phyloP scores from a whole-genome alignment of 2,888 invertebrate species.

The Agapostemon virescens region DNA sequence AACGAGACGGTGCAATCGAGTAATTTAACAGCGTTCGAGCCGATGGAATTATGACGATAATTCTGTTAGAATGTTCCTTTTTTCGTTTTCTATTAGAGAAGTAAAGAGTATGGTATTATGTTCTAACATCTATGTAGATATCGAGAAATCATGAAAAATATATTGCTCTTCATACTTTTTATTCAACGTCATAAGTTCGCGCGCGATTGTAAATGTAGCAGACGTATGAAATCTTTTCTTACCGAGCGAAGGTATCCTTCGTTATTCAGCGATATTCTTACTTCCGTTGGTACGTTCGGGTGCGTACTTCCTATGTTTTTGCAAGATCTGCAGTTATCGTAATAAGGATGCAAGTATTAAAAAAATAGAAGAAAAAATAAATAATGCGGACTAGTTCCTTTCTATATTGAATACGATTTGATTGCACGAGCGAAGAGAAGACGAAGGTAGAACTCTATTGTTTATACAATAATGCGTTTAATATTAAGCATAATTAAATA shows the following conservation, averaged over 20 bases:
- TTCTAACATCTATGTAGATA: conserved; percentile 34
- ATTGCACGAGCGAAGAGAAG: neutral
- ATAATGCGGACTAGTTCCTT: conserved; percentile 20
- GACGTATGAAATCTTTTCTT: conserved; percentile 19
- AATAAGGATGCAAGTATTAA: neutral
- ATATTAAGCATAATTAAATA: conserved; percentile 11
- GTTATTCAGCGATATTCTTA: conserved; percentile 5
- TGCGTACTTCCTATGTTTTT: neutral
- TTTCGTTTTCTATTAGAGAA: conserved; percentile 36
- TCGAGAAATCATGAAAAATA: conserved; percentile 3
- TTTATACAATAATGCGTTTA: conserved; percentile 15
- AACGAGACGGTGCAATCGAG: conserved; percentile 67
- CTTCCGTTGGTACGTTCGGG: neutral
- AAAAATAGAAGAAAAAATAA: neutral
- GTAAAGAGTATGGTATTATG: conserved; percentile 24
- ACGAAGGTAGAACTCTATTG: neutral
- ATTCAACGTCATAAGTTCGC: conserved; percentile 8
- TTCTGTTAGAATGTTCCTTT: conserved; percentile 24
- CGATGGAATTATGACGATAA: conserved; percentile 77
- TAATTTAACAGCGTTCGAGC: conserved; percentile 69
- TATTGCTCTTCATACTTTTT: conserved; percentile 34
- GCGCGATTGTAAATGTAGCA: conserved; percentile 15
- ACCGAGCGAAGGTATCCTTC: neutral
- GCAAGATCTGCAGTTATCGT: neutral
- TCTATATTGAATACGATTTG: conserved; percentile 7